Evolutionary conservation across 2,797 vertebrate species (phyloP).

Genomic region (Hydrocynus forskahlii): DNA sequence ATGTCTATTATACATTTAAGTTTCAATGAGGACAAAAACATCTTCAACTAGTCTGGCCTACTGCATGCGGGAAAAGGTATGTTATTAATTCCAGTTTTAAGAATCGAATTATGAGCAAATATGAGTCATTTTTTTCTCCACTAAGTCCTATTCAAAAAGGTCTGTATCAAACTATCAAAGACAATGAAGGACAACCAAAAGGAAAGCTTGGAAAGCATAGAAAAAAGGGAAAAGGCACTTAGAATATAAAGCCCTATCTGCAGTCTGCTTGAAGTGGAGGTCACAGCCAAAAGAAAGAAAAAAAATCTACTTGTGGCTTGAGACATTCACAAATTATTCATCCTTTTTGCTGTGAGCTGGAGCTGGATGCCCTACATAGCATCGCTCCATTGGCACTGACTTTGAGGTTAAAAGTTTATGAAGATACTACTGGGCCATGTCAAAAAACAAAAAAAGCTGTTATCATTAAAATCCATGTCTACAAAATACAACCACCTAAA

Average conservation of each 20-base stretch:
- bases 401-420: constrained; percentile 18
- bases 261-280: constrained; percentile 5
- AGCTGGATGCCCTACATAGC: constrained; percentile 44
- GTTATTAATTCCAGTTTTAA: background rate
- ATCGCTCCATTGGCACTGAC: background rate
- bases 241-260: background rate
- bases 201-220: too few species aligned
- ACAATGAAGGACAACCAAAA: too few species aligned
- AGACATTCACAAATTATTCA: constrained; percentile 61
- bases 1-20: too few species aligned
- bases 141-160: background rate
- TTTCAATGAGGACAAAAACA: too few species aligned
- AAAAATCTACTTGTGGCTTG: constrained; percentile 45
- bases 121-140: background rate
- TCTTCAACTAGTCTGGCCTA: background rate
- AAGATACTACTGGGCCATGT: background rate
- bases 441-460: too few species aligned
- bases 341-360: constrained; percentile 26
- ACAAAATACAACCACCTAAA: too few species aligned
- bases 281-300: constrained; percentile 25
- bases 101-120: background rate
- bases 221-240: background rate
- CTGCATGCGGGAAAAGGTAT: background rate
- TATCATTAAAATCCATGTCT: too few species aligned
- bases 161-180: too few species aligned